Base-by-base conservation (phyloP, 2,113 vertebrate genomes). In the Murina feae region DNA sequence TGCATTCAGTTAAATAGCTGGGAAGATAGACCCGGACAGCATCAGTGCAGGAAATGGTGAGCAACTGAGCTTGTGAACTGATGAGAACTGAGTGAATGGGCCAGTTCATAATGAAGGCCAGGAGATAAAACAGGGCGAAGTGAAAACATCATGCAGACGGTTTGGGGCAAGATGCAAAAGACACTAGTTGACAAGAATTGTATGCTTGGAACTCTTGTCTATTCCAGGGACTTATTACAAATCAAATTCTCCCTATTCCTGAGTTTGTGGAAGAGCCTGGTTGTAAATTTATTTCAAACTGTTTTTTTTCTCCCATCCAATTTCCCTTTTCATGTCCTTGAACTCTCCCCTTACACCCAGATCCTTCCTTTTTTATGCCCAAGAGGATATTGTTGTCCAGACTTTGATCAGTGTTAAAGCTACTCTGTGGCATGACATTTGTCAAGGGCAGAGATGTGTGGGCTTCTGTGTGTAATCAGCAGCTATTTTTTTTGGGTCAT, bases 171-270 rank as follows among this genome's bases (percentile, higher is more conserved):
- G 76, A 85, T 84, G 71, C 47, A 83, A 94, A 86, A 93, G 87
- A 84, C 92, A 74, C 90, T 91, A 84, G 71, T 84, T 95, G 95
- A 95, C 35, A 94, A 89, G 79, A 94, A 94, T 47, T 84, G 90
- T 93, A 30, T 91, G 93, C 51, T 93, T 55, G 60, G 84, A 78
- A 87, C 51, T 93, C 89, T 78, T 65, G 37, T 85, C 71, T 93
- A 72, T 90, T 85, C 84, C 71, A 90, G 74, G 85, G 71, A 82
- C 83, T 75, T 96, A 63, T 58, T 94, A 60, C 63, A 89, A 83
- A 89, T 68, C 6, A 86, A 93, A 42, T 42, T 69, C 51, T 90
- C 68, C 83, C 79, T 89, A 11, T 94, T 92, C 30, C 69, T 95
- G 55, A 6, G 1, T 82, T 68, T 76, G 85, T 92, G 76, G 47